These are phyloP conservation scores for Varroa destructor DNA, from an alignment of 1,140 invertebrate genomes.

Conservation along the genomic window DNA sequence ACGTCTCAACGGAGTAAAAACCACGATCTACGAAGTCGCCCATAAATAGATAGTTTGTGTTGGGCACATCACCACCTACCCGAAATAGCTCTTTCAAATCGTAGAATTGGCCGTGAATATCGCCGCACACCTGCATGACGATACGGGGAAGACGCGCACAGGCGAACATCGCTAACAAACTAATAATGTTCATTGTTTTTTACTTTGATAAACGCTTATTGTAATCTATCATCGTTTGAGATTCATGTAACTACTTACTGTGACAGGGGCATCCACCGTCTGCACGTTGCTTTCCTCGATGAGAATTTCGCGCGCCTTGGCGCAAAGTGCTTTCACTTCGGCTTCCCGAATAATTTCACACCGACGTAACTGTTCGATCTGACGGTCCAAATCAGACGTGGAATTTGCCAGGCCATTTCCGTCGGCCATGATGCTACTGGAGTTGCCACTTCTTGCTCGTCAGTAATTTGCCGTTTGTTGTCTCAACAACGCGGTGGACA, in stretches of 20 bases:
- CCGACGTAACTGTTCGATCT: slow-evolving; percentile 93
- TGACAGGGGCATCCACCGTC: slow-evolving; percentile 93
- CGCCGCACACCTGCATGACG: slow-evolving; percentile 64
- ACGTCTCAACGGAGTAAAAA: slow-evolving; percentile 98
- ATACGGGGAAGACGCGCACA: too few species aligned
- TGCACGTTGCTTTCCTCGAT: slow-evolving; percentile 99
- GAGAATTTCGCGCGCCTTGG: slow-evolving; percentile 95
- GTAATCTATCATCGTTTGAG: too few species aligned
- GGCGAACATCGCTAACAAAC: too few species aligned
- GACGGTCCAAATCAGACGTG: slow-evolving; percentile 63
- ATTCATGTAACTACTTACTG: slow-evolving; percentile 46
- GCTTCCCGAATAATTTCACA: slow-evolving; percentile 97
- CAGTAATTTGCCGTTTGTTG: too few species aligned
- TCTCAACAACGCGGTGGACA: too few species aligned
- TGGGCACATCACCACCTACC: slow-evolving; percentile 95
- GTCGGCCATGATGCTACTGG: too few species aligned
- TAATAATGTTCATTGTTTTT: too few species aligned
- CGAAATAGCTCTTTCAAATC: slow-evolving; percentile 96
- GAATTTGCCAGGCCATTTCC: background rate
- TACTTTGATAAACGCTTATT: too few species aligned
- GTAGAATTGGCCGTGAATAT: slow-evolving; percentile 99
- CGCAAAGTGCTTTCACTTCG: slow-evolving; percentile 95
- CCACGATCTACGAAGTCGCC: slow-evolving; percentile 99
- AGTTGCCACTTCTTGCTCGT: too few species aligned
- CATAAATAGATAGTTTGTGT: slow-evolving; percentile 98